phyloP scores from a whole-genome alignment of 2,113 vertebrate genomes.

The Thalassarche chlororhynchos region DNA sequence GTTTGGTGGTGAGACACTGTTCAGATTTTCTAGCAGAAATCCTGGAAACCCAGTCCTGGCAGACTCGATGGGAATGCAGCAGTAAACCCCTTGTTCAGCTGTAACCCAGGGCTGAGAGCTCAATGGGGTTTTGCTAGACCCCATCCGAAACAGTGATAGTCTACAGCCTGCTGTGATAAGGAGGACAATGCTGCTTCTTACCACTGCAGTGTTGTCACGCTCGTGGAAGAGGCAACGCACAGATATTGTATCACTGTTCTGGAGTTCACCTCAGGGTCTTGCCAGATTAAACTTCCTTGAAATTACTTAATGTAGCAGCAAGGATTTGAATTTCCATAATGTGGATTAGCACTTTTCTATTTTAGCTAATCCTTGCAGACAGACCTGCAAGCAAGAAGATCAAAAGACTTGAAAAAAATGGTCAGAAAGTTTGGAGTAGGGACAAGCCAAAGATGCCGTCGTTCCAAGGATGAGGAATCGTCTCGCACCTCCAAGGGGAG shows the following conservation, averaged over 20 bases:
- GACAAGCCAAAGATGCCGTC: background rate
- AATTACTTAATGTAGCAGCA: background rate
- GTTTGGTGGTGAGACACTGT: background rate
- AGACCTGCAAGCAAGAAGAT: background rate
- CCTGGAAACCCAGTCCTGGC: background rate
- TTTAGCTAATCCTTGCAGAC: background rate
- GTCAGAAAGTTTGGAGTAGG: background rate
- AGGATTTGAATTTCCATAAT: background rate
- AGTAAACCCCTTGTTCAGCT: background rate
- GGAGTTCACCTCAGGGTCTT: background rate
- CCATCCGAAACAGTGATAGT: background rate
- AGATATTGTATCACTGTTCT: background rate
- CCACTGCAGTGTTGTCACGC: background rate
- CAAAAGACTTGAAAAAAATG: background rate
- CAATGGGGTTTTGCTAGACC: background rate
- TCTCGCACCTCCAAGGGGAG: background rate
- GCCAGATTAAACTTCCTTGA: background rate
- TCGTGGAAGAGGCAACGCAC: background rate
- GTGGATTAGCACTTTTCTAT: background rate
- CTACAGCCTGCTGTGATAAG: background rate
- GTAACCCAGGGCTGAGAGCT: background rate
- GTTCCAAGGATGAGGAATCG: background rate
- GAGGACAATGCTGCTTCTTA: background rate
- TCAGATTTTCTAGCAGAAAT: background rate
- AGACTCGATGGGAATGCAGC: background rate